These are phyloP conservation scores for Hoplias malabaricus DNA, from an alignment of 2,113 vertebrate genomes.

Conservation along the genomic window DNA sequence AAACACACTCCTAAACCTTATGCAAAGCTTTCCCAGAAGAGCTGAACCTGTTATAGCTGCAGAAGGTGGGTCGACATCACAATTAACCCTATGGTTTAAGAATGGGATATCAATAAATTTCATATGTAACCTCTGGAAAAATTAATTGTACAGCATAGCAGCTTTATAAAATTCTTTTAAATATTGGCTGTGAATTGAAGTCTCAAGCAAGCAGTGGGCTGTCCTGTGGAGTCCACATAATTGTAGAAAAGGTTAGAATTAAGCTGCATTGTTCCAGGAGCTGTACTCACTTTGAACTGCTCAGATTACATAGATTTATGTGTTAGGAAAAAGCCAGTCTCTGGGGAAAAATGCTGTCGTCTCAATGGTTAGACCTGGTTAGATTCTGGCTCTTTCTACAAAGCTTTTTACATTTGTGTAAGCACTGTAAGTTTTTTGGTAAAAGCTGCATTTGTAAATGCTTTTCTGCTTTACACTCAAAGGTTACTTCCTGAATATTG, in stretches of 20 bases:
- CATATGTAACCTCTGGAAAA: background rate
- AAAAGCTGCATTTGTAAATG: background rate
- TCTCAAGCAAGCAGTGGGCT: background rate
- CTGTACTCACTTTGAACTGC: constrained; percentile 6
- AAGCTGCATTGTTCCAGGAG: constrained; percentile 19
- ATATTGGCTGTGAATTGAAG: background rate
- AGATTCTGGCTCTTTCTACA: background rate
- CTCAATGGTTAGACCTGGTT: background rate
- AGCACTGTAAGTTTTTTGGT: background rate
- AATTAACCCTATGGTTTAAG: too few relatives aligned
- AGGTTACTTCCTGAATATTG: background rate
- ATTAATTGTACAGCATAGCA: background rate
- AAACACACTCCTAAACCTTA: too few relatives aligned
- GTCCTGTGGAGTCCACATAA: background rate
- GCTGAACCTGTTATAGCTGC: too few relatives aligned
- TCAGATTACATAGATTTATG: constrained; percentile 12
- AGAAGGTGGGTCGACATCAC: too few relatives aligned
- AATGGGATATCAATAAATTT: too few relatives aligned
- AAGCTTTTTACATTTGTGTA: background rate
- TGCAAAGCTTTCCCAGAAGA: too few relatives aligned
- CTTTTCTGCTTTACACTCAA: background rate
- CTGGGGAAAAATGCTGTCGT: background rate
- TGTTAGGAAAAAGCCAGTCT: constrained; percentile 3
- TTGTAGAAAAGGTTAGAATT: constrained; percentile 4
- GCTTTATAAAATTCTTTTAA: background rate